These are phyloP conservation scores for Accipiter cooperii DNA, from an alignment of 2,113 vertebrate species.

Conservation along the genomic window DNA sequence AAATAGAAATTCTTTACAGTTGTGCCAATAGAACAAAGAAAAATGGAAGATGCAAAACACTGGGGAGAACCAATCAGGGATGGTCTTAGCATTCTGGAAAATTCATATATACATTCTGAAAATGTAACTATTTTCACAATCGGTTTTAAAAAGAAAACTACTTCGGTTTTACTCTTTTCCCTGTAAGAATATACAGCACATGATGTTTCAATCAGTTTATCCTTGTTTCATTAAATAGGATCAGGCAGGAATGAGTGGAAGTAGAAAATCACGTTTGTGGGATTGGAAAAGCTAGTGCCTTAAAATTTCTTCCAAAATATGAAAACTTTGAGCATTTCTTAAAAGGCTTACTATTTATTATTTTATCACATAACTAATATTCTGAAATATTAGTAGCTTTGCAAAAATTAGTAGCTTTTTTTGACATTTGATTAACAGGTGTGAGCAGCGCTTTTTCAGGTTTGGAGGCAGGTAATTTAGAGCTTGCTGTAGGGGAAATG, in stretches of 20 bases:
- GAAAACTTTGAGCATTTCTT: neutral
- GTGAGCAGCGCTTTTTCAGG: neutral
- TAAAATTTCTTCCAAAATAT: neutral
- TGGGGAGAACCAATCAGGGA: neutral
- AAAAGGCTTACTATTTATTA: neutral
- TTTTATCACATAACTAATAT: neutral
- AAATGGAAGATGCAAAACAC: neutral
- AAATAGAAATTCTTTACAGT: neutral
- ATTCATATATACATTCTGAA: neutral
- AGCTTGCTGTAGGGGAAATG: neutral
- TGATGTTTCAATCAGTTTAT: neutral
- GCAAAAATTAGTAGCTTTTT: neutral
- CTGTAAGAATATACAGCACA: neutral
- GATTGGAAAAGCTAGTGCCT: neutral
- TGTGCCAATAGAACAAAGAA: neutral
- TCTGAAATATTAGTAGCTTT: neutral
- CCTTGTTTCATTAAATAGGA: neutral
- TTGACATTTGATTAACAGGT: neutral
- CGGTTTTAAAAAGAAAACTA: neutral
- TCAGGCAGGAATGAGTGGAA: neutral
- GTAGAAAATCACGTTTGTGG: neutral
- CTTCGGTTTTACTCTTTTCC: neutral
- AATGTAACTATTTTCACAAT: neutral
- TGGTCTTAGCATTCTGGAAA: neutral
- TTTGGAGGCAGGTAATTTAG: neutral